phyloP scores from a whole-genome alignment of 2,113 vertebrate genomes.

The Gracilinanus agilis region DNA sequence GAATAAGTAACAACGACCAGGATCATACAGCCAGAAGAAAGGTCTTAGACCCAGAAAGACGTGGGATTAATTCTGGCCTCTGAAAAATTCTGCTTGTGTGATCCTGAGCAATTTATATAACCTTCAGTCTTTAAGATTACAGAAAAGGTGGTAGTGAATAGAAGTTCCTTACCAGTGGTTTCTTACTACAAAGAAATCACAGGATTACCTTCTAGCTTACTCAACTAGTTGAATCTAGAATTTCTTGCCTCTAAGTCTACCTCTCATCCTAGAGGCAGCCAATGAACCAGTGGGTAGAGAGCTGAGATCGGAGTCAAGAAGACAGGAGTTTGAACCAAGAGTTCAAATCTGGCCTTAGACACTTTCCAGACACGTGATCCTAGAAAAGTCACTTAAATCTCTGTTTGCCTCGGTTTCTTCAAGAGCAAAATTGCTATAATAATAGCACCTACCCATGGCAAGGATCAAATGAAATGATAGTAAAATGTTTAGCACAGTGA shows the following conservation, averaged over 20 bases:
- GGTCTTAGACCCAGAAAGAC: background rate
- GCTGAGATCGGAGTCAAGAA: background rate
- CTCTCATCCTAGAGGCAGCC: background rate
- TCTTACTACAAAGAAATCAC: background rate
- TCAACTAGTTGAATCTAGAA: background rate
- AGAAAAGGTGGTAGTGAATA: background rate
- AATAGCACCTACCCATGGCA: background rate
- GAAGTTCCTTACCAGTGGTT: background rate
- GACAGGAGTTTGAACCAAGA: background rate
- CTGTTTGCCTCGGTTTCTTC: background rate
- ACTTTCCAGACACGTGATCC: background rate
- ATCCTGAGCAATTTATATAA: background rate
- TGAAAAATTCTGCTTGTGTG: background rate
- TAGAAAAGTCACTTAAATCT: background rate
- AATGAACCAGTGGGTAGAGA: background rate
- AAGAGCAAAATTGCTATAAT: background rate
- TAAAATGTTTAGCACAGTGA: background rate
- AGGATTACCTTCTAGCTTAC: background rate
- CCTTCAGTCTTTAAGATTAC: background rate
- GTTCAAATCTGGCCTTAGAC: background rate
- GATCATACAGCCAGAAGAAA: background rate
- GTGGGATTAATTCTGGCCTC: background rate
- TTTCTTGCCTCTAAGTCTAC: background rate
- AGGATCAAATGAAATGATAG: background rate
- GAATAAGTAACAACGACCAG: background rate